Evolutionary conservation across 2,113 vertebrate genomes (phyloP).

Genomic region (Strigops habroptila): DNA sequence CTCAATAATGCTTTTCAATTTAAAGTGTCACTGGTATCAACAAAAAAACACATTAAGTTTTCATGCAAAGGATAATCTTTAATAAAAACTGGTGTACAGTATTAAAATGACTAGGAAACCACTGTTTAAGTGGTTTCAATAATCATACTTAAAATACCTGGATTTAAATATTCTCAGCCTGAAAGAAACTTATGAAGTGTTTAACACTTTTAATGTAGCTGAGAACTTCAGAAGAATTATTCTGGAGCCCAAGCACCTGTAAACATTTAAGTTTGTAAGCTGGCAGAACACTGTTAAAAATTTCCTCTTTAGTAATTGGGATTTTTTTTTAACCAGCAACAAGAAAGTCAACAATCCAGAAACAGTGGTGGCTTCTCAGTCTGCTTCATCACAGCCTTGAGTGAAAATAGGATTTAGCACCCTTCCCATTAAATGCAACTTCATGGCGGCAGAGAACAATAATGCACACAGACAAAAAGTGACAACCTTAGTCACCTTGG

Average conservation of each 20-base stretch:
- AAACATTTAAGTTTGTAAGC: neutral
- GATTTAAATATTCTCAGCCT: neutral
- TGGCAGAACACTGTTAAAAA: neutral
- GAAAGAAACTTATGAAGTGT: neutral
- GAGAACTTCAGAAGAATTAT: neutral
- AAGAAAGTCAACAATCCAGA: neutral
- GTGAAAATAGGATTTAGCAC: constrained; percentile 44
- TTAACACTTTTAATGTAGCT: neutral
- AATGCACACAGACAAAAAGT: constrained; percentile 39
- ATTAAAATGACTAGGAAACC: neutral
- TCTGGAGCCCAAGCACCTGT: neutral
- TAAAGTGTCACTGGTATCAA: neutral
- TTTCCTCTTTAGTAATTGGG: neutral
- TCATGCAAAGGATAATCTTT: neutral
- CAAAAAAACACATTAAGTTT: neutral
- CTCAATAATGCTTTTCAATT: neutral
- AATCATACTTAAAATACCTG: neutral
- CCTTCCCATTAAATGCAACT: constrained; percentile 30
- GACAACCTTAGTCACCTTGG: constrained; percentile 51
- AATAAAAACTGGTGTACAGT: neutral
- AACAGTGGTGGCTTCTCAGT: neutral
- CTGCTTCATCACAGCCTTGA: neutral
- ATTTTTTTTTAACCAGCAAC: neutral
- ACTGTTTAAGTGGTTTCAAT: neutral
- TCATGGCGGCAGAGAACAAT: constrained; percentile 13